Base-by-base conservation (phyloP, 2,888 invertebrate species). In the Marasmarcha lunaedactyla region DNA sequence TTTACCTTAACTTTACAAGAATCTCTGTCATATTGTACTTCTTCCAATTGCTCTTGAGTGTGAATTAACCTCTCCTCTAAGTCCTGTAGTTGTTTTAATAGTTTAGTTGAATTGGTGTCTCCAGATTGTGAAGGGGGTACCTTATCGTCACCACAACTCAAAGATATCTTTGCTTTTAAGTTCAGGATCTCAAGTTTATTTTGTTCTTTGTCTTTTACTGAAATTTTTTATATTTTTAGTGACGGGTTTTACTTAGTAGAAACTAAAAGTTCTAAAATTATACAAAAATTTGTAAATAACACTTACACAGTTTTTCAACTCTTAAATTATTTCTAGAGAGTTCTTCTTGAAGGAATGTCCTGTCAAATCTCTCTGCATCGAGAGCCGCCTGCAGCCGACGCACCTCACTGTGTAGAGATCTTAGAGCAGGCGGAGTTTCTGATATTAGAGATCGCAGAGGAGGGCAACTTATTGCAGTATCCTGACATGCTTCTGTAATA, bases 281-380 rank as follows among this genome's bases (percentile, higher is more conserved):
- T 14, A 27, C 26, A 30, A 11, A 20, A 30, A 20, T 11, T 1
- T 10, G 7, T 14, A 30, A n/a, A n/a, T n/a, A 7, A 30, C 33
- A 57, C 63, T 66, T 64, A 81, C 88, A 70, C 27, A 89, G 58
- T 51, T 84, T 85, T 41, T 84, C 71, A 45, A 87, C 65, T 50
- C 78, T 86, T 27, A 77, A 68, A 41, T 85, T 79, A 27, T 86
- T 85, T 35, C 74, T 66, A 15, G 71, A 64, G 0, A 90, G 53
- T 51, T 89, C 89, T 20, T 88, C 87, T 42, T 86, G 86, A 12
- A 90, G 53, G 50, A 87, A 88, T 41, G 77, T 81, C 38, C 88
- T 86, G 50, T 90, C 89, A 54, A 86, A 88, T 30, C 85, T 71
- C 57, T 89, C 87, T 0, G 86, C 78, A 47, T 89, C 89, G 4